Conservation (phyloP, 2,888 invertebrate species). For the Rambutsinella grinnellia region DNA sequence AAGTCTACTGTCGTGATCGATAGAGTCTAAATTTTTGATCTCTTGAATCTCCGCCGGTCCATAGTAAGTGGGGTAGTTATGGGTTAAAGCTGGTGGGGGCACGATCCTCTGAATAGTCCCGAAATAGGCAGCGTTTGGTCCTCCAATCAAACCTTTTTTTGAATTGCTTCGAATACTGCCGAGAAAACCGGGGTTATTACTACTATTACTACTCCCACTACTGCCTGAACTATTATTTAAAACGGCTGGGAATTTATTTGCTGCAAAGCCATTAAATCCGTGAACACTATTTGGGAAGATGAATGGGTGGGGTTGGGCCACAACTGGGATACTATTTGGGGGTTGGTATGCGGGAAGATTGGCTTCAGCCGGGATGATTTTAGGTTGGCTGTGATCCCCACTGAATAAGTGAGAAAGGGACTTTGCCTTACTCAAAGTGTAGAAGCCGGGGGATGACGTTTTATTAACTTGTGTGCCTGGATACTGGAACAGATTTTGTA, state of each 20-base stretch:
- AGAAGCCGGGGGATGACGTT: slow-evolving; percentile 59
- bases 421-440: slow-evolving; percentile 63
- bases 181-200: slow-evolving; percentile 35
- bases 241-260: slow-evolving; percentile 55
- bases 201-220: slow-evolving; percentile 12
- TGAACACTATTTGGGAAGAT: slow-evolving; percentile 30
- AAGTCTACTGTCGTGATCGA: slow-evolving; percentile 86
- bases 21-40: slow-evolving; percentile 75
- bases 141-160: slow-evolving; percentile 75
- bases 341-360: slow-evolving; percentile 24
- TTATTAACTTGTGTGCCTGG: slow-evolving; percentile 10
- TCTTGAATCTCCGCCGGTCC: slow-evolving; percentile 72
- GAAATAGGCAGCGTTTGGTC: slow-evolving; percentile 89
- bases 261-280: slow-evolving; percentile 18
- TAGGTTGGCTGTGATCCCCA: slow-evolving; percentile 9
- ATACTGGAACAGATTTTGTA: slow-evolving; percentile 37
- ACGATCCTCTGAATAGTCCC: slow-evolving; percentile 73
- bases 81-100: slow-evolving; percentile 53
- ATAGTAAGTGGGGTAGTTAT: slow-evolving; percentile 45
- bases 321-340: slow-evolving; percentile 2
- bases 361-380: not conserved
- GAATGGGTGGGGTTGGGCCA: slow-evolving; percentile 17
- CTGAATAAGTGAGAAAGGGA: slow-evolving; percentile 63
- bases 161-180: slow-evolving; percentile 68
- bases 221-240: slow-evolving; percentile 37